A percentile compares a stretch with the other conserved stretches of the same genome.
Conservation (phyloP, 2,888 invertebrate genomes). For the Orthosia incerta region DNA sequence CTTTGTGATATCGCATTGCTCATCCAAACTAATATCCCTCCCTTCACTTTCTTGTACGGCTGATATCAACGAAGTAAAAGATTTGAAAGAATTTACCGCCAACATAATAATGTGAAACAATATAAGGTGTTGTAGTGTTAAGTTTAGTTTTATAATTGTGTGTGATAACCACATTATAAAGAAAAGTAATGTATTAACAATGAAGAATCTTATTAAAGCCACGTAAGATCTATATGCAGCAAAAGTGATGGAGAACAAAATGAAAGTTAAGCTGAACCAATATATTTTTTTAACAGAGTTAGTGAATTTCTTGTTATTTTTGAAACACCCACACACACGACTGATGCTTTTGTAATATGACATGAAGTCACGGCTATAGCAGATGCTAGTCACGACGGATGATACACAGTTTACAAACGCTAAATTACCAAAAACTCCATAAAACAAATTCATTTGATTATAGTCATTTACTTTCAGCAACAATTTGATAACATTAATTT, state of each 20-base stretch:
- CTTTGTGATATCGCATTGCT: neutral
- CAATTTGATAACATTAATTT: neutral
- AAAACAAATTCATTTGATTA: neutral
- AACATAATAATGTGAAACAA: conserved; percentile 17
- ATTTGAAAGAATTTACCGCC: neutral
- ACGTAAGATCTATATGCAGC: neutral
- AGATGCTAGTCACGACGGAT: neutral
- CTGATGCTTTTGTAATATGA: neutral
- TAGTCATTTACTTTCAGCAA: neutral
- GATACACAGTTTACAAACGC: neutral
- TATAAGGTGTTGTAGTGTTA: neutral
- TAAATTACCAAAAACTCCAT: too few species aligned
- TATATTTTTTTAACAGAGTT: neutral
- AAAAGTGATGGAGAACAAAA: neutral
- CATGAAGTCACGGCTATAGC: neutral
- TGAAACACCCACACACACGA: neutral
- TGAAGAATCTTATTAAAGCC: neutral
- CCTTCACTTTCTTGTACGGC: neutral
- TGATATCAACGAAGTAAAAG: conserved; percentile 7
- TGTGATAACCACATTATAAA: neutral
- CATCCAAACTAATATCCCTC: neutral
- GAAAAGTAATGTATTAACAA: neutral
- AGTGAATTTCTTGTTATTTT: neutral
- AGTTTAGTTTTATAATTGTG: neutral
- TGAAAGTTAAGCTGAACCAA: neutral